Evolutionary conservation across 2,888 invertebrate genomes (phyloP).

Genomic region (Azorinus chamasolen): DNA sequence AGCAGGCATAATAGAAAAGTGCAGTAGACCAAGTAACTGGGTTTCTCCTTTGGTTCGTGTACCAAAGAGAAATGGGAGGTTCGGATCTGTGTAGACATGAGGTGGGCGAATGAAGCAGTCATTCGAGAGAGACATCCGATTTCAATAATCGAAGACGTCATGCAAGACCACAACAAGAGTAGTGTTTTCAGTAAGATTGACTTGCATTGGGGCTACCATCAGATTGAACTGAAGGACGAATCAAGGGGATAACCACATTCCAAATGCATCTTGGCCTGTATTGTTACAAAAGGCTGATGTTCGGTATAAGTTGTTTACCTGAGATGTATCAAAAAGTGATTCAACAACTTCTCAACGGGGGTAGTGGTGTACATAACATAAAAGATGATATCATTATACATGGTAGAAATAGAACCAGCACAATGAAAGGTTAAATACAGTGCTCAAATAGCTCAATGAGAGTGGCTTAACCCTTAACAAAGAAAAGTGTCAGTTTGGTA

Average conservation of each 20-base stretch:
- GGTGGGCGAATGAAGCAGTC: background rate
- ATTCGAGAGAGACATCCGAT: too few relatives aligned
- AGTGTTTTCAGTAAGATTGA: slow-evolving; percentile 23
- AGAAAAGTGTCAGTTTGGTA: slow-evolving; percentile 17
- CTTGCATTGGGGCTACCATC: slow-evolving; percentile 10
- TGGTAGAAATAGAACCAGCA: slow-evolving; percentile 2
- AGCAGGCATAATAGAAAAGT: too few relatives aligned
- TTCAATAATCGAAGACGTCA: background rate
- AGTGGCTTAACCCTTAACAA: background rate
- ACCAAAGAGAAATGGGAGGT: too few relatives aligned
- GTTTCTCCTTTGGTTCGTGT: too few relatives aligned
- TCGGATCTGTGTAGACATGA: too few relatives aligned
- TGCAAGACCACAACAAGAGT: slow-evolving; percentile 16
- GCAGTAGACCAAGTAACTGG: too few relatives aligned
- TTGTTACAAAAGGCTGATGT: slow-evolving; percentile 15
- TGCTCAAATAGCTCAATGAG: slow-evolving; percentile 3
- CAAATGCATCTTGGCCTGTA: slow-evolving; percentile 9
- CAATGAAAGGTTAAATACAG: slow-evolving; percentile 2
- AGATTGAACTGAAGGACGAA: slow-evolving; percentile 12
- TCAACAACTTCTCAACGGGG: background rate
- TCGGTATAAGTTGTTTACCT: slow-evolving; percentile 13
- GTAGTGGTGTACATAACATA: slow-evolving; percentile 10
- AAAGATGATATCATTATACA: slow-evolving; percentile 14
- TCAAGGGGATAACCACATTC: slow-evolving; percentile 17
- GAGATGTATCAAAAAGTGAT: slow-evolving; percentile 27